Base-by-base conservation (phyloP, 2,888 invertebrate genomes). In the Perizoma flavofasciatum region DNA sequence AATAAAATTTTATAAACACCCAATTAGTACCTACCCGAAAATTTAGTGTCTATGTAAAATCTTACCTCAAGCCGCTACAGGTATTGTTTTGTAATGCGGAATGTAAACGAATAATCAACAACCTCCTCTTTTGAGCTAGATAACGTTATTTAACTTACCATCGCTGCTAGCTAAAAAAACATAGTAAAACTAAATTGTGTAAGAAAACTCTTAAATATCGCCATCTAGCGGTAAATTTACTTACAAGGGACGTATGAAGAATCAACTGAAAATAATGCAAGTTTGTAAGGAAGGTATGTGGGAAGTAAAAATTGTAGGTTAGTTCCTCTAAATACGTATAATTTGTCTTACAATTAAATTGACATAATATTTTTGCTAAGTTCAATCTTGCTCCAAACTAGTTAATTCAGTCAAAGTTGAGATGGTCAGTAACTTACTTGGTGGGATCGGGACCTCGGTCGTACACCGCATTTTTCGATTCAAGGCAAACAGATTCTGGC, bases 231-330 rank as follows among this genome's bases (percentile, higher is more conserved):
- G 7, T 6, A 11, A 44, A 48, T 10, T n/a, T 11, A 64, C 66
- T 64, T 61, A 67, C 67, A 56, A 5, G 64, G 64, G 7, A 67
- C 9, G 61, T 71, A 58, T 59, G 59, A 63, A 45, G 49, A 49
- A 43, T 59, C 46, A 4, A 59, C 65, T 61, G 57, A 44, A 57
- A 57, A 44, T 48, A 5, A 49, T n/a, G 5, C n/a, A 5, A 4
- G 6, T 37, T 7, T 6, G 37, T 6, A 6, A 37, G 4, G 1
- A 37, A 22, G 22, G 1, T 22, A 22, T 2, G 22, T 39, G 0
- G 9, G 9, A 4, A 39, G 39, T 39, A 39, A 39, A 39, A 7
- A 6, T 7, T 0, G 7, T 22, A 22, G 22, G 22, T 22, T 22
- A 22, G 22, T 22, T 22, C 22, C 22, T 22, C 22, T 22, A 2